These are phyloP conservation scores for Drosophila sp. DNA, from an alignment of 1,140 invertebrate genomes.

Conservation along the genomic window DNA sequence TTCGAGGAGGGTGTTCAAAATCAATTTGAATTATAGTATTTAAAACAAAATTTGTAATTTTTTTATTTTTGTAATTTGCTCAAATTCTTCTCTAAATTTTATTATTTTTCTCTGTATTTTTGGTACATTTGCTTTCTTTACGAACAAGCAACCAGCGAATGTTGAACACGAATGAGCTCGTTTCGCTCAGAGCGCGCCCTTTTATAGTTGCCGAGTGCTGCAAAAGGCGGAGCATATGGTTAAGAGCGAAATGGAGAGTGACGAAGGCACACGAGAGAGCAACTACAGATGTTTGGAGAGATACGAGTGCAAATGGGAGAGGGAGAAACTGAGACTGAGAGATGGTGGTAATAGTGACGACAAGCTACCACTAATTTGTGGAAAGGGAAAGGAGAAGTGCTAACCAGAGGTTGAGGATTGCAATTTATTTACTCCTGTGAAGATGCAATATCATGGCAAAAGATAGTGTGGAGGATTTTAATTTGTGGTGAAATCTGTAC, in stretches of 20 bases:
- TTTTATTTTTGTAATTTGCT: constrained; percentile 20
- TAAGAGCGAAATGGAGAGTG: constrained; percentile 6
- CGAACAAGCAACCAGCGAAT: constrained; percentile 41
- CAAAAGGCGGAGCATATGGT: constrained; percentile 27
- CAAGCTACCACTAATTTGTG: background rate
- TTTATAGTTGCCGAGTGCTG: constrained; percentile 36
- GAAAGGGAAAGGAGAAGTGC: background rate
- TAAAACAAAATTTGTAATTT: constrained; percentile 30
- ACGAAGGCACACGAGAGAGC: constrained; percentile 12
- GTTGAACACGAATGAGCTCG: constrained; percentile 53
- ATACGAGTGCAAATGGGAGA: constrained; percentile 3
- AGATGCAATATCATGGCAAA: too few relatives aligned
- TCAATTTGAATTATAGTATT: constrained; percentile 47
- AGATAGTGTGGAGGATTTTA: background rate
- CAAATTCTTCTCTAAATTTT: constrained; percentile 2
- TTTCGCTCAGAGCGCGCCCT: constrained; percentile 33
- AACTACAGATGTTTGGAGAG: constrained; percentile 9
- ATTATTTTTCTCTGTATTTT: constrained; percentile 6
- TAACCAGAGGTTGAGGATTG: background rate
- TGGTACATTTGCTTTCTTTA: constrained; percentile 5
- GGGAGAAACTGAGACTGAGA: background rate
- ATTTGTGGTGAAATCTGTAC: background rate
- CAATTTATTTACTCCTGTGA: background rate
- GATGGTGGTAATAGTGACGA: background rate
- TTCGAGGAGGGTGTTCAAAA: constrained; percentile 39